Base-by-base conservation (phyloP, 1,140 invertebrate species). In the Pseudomyrmex flavicornis region DNA sequence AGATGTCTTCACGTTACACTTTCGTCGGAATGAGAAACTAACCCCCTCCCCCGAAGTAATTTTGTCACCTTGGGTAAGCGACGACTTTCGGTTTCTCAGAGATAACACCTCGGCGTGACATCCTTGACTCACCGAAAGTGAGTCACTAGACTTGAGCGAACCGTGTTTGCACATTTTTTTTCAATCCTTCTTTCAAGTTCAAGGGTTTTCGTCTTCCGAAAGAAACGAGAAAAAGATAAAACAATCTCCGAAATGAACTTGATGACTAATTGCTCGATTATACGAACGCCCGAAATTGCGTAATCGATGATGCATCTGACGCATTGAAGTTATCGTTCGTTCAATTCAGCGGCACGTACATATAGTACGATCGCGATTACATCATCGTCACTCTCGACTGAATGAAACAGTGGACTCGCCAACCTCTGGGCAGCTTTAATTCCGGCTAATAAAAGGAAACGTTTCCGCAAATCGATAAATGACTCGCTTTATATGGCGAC, bases 131-230 rank as follows among this genome's bases (percentile, higher is more conserved):
- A 35, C 63, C 74, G 48, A 73, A 85, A 85, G 74, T 89, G 87
- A 89, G 68, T 89, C 87, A 89, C 48, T 79, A 70, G 74, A 69
- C 63, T 35, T 7, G 5, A 35, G 5, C 74, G 58, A 79, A 73
- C 56, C 54, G 61, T 44, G 83, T 46, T 63, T 13, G 68, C 61
- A 66, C 56, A 22, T 75, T 66, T 66, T 22, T 84, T 83, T 70
- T 68, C 85, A 61, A 83, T 77, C 66, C 72, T 82, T 84, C 66
- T 83, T 83, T 63, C 84, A 88, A 89, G 86, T 88, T 88, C 86
- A 89, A 89, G 48, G 86, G 84, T 17, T 66, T n/a, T 50, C 1
- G 13, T 22, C 59, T 15, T 73, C 46, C 3, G 8, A n/a, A 46
- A 61, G 10, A 62, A 17, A 44, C 2, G 13, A 2, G 20, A 62